Evolutionary conservation across 2,888 invertebrate genomes (phyloP).

Genomic region (Mythimna impura): DNA sequence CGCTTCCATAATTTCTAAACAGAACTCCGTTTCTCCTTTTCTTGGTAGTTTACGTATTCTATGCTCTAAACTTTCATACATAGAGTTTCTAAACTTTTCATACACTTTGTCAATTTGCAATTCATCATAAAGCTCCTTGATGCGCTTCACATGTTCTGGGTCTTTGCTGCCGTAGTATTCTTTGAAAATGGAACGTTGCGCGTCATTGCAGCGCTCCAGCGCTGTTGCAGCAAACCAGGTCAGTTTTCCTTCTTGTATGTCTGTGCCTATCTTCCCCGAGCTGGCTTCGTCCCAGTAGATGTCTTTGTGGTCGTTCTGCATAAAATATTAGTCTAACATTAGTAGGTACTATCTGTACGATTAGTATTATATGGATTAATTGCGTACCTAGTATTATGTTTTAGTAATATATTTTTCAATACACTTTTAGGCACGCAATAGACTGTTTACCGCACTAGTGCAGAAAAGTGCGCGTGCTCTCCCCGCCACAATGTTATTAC

Average conservation of each 20-base stretch:
- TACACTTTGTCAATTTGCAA: slow-evolving; percentile 85
- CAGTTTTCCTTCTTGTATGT: slow-evolving; percentile 97
- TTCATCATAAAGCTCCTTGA: slow-evolving; percentile 85
- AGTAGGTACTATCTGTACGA: neutral
- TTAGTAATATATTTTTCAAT: no score
- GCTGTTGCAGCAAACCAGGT: slow-evolving; percentile 93
- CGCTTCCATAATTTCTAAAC: slow-evolving; percentile 35
- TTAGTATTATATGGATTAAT: no score
- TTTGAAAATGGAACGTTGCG: slow-evolving; percentile 77
- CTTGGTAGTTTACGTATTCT: slow-evolving; percentile 34
- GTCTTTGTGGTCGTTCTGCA: slow-evolving; percentile 45
- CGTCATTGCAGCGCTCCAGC: no score
- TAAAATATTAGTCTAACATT: neutral
- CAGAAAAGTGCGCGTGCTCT: no score
- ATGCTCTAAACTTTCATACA: slow-evolving; percentile 21
- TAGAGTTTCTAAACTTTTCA: slow-evolving; percentile 5
- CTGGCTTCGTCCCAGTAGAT: slow-evolving; percentile 12
- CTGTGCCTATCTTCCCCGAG: slow-evolving; percentile 90
- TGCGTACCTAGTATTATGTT: neutral
- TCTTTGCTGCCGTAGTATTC: slow-evolving; percentile 93
- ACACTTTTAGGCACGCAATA: no score
- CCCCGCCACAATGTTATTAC: no score
- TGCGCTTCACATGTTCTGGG: slow-evolving; percentile 89
- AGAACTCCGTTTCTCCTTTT: slow-evolving; percentile 36
- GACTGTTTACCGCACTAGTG: no score